Percentiles rank a stretch among this genome's conserved stretches.
Conservation (phyloP, 2,113 vertebrate genomes). For the Gavialis gangeticus region DNA sequence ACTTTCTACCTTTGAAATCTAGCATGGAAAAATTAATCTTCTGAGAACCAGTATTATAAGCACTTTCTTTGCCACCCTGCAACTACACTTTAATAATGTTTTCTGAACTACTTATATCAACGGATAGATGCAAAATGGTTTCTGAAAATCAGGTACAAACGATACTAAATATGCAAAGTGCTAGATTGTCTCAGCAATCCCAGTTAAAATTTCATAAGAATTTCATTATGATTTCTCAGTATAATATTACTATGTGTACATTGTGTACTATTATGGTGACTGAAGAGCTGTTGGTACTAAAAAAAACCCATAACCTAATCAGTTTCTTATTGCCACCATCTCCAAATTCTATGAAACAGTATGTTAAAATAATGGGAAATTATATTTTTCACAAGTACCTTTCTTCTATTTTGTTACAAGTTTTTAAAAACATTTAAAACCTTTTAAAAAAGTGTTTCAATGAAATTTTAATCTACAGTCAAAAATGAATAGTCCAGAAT, state of each 20-base stretch:
- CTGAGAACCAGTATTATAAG: neutral
- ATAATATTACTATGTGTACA: constrained; percentile 38
- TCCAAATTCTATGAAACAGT: constrained; percentile 4
- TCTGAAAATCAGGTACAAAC: constrained; percentile 40
- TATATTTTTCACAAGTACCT: neutral
- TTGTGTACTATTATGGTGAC: neutral
- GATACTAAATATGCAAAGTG: neutral
- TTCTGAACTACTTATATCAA: neutral
- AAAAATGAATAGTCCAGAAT: neutral
- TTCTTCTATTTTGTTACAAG: neutral
- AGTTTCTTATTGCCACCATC: neutral
- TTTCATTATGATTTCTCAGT: neutral
- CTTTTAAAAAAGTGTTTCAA: neutral
- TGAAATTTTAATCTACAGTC: constrained; percentile 1
- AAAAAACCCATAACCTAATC: neutral
- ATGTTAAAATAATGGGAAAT: neutral
- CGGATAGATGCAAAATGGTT: neutral
- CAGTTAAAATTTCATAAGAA: constrained; percentile 47
- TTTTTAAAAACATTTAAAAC: neutral
- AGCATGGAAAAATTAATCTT: neutral
- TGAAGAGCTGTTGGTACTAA: neutral
- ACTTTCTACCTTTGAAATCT: neutral
- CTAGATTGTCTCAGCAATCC: neutral
- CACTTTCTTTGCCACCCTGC: neutral
- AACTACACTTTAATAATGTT: neutral